Conservation (phyloP, 2,113 vertebrate species). For the Natator depressus region DNA sequence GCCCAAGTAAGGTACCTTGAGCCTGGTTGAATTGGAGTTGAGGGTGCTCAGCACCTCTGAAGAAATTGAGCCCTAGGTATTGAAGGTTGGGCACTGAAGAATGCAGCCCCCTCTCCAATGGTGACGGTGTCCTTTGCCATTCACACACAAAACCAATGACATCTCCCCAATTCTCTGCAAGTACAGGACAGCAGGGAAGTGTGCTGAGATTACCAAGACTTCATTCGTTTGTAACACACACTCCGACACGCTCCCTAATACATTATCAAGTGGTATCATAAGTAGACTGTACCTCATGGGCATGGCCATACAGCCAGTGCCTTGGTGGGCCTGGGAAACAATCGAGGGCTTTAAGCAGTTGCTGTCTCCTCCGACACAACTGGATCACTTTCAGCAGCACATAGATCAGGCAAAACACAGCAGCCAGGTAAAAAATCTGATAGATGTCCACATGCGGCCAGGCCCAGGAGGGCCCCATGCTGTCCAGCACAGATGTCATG, state of each 20-base stretch:
- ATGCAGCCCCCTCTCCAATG: neutral
- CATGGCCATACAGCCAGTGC: constrained; percentile 72
- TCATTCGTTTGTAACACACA: neutral
- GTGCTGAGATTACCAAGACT: neutral
- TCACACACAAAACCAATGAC: neutral
- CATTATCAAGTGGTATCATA: neutral
- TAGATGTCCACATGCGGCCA: neutral
- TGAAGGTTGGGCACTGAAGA: neutral
- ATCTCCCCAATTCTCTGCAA: neutral
- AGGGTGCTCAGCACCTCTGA: neutral
- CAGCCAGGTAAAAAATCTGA: neutral
- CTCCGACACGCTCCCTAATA: neutral
- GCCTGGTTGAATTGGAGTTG: neutral
- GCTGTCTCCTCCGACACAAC: constrained; percentile 42
- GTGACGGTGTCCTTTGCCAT: neutral
- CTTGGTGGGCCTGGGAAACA: constrained; percentile 72
- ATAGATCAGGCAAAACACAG: neutral
- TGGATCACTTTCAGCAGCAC: constrained; percentile 47
- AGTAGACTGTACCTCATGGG: constrained; percentile 57
- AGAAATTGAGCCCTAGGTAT: neutral
- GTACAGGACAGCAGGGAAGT: neutral
- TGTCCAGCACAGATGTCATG: neutral
- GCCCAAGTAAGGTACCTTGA: neutral
- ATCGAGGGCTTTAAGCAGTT: constrained; percentile 55
- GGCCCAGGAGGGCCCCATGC: neutral